Evolutionary conservation across 2,113 vertebrate species (phyloP).

Genomic region (Myotis yumanensis): DNA sequence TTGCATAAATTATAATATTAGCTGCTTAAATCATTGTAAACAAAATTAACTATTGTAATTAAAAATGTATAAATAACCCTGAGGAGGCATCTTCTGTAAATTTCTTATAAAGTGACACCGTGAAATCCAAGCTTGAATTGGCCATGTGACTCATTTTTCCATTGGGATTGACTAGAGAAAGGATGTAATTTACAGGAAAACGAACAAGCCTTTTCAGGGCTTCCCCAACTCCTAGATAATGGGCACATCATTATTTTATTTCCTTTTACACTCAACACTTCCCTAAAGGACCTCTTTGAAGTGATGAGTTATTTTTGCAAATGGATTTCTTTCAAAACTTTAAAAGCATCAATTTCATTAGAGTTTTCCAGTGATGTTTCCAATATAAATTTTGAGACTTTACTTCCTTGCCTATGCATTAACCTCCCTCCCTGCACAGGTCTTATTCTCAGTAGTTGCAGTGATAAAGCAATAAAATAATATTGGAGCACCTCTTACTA

Average conservation of each 20-base stretch:
- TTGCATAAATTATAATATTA: neutral
- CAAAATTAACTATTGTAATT: neutral
- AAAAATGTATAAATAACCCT: neutral
- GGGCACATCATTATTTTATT: slow-evolving; percentile 18
- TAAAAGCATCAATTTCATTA: slow-evolving; percentile 15
- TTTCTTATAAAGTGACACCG: neutral
- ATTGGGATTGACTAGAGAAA: neutral
- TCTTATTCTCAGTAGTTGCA: neutral
- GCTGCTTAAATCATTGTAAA: neutral
- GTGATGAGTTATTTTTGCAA: slow-evolving; percentile 29
- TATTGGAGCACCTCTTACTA: neutral
- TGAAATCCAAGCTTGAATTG: neutral
- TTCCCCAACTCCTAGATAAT: neutral
- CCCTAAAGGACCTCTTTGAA: neutral
- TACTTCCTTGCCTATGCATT: neutral
- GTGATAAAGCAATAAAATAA: neutral
- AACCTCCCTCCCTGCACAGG: neutral
- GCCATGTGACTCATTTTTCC: neutral
- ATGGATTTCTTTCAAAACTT: slow-evolving; percentile 20
- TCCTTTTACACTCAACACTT: slow-evolving; percentile 14
- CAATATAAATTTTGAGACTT: slow-evolving; percentile 19
- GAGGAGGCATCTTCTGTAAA: neutral
- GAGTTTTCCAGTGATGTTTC: neutral
- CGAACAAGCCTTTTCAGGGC: neutral
- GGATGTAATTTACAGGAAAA: neutral